These are phyloP conservation scores for Apocrypta bakeri DNA, from an alignment of 1,140 invertebrate genomes.

Conservation along the genomic window DNA sequence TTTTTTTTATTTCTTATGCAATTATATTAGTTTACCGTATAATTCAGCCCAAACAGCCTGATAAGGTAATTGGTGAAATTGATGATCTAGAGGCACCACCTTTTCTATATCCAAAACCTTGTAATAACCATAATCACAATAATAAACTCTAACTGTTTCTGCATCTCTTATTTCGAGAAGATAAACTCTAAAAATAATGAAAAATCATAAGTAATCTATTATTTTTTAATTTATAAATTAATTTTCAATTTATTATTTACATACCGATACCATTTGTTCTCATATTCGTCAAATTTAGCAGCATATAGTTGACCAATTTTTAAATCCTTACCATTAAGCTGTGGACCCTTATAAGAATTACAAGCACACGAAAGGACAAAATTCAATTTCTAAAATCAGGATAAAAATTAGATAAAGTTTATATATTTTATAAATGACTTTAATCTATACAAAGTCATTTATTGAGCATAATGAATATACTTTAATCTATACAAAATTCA, in stretches of 20 bases:
- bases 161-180: neutral
- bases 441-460: too few relatives aligned
- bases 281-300: neutral
- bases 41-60: slow-evolving; percentile 37
- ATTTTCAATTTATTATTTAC: neutral
- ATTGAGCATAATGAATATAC: too few relatives aligned
- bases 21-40: slow-evolving; percentile 19
- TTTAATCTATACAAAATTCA: too few relatives aligned
- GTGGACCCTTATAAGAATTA: neutral
- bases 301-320: slow-evolving; percentile 31
- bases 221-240: neutral
- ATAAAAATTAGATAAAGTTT: neutral
- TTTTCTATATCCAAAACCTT: neutral
- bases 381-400: neutral
- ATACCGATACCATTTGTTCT: neutral
- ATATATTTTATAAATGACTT: neutral
- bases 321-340: neutral
- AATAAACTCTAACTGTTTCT: slow-evolving; percentile 1
- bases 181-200: slow-evolving; percentile 12
- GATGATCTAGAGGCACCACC: neutral
- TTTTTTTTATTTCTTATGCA: neutral
- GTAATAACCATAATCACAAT: slow-evolving; percentile 21
- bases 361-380: neutral
- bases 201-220: neutral
- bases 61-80: slow-evolving; percentile 13